These are phyloP conservation scores for Prinia subflava DNA, from an alignment of 2,113 vertebrate species.

Conservation along the genomic window DNA sequence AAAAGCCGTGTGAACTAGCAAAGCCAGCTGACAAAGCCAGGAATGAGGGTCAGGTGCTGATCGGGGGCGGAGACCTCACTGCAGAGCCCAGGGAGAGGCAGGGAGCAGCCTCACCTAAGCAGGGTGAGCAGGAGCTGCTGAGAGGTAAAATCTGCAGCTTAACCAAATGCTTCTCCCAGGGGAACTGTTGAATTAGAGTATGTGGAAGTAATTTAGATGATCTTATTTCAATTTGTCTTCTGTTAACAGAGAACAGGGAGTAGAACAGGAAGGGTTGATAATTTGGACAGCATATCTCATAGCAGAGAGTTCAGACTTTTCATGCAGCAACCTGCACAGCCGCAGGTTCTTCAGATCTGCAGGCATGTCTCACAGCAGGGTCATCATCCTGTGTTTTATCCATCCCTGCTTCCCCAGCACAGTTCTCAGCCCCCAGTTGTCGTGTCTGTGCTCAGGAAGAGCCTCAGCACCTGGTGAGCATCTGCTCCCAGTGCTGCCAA, in stretches of 20 bases:
- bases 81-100: background rate
- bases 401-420: background rate
- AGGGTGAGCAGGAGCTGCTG: background rate
- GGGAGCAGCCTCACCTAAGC: too few species aligned
- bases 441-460: rapidly evolving
- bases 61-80: background rate
- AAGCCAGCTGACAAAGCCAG: background rate
- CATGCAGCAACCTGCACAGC: background rate
- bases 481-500: background rate
- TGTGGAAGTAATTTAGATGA: background rate
- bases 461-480: rapidly evolving
- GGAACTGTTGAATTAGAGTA: background rate
- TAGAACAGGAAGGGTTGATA: background rate
- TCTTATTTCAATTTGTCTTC: background rate
- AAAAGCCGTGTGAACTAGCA: background rate
- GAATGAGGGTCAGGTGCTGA: background rate
- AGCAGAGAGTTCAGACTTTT: background rate
- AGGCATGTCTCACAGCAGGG: background rate
- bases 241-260: background rate
- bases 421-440: background rate
- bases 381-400: background rate
- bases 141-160: background rate
- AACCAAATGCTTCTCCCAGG: background rate
- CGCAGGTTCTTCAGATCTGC: background rate
- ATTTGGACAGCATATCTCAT: background rate